Conservation (phyloP, 1,140 invertebrate species). For the Aradophagus sp. region DNA sequence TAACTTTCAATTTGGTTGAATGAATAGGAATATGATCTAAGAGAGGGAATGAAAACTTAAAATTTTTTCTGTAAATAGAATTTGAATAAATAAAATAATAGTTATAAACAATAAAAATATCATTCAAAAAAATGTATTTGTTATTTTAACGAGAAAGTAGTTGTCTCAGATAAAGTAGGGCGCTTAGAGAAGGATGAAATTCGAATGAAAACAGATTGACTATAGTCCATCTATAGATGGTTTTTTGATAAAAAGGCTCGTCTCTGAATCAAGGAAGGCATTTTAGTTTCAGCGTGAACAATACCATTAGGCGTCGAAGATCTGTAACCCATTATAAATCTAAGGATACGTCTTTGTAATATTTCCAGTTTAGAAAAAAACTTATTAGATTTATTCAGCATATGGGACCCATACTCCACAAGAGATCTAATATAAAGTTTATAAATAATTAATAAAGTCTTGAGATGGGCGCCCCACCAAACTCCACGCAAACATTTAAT, state of each 20-base stretch:
- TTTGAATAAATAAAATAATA: too few species aligned
- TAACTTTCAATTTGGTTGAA: too few species aligned
- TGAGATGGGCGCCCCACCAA: slow-evolving; percentile 16
- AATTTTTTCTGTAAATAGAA: too few species aligned
- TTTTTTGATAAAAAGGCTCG: neutral
- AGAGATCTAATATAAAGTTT: slow-evolving; percentile 3
- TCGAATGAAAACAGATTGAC: too few species aligned
- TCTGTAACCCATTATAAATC: slow-evolving; percentile 1
- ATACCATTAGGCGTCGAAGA: slow-evolving; percentile 2
- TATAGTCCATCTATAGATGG: neutral
- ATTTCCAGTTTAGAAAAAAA: slow-evolving; percentile 2
- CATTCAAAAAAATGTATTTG: too few species aligned
- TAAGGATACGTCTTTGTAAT: slow-evolving; percentile 4
- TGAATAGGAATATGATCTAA: too few species aligned
- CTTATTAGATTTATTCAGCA: neutral
- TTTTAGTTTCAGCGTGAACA: slow-evolving; percentile 11
- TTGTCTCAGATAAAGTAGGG: too few species aligned
- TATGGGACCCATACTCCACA: slow-evolving; percentile 1
- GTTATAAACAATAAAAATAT: too few species aligned
- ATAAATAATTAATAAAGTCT: slow-evolving; percentile 4
- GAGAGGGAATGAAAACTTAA: too few species aligned
- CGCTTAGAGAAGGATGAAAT: too few species aligned
- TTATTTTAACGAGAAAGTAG: too few species aligned
- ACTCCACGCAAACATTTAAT: slow-evolving; percentile 2
- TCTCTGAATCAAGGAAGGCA: slow-evolving; percentile 2